phyloP scores from a whole-genome alignment of 2,113 vertebrate genomes.

The Sander vitreus region DNA sequence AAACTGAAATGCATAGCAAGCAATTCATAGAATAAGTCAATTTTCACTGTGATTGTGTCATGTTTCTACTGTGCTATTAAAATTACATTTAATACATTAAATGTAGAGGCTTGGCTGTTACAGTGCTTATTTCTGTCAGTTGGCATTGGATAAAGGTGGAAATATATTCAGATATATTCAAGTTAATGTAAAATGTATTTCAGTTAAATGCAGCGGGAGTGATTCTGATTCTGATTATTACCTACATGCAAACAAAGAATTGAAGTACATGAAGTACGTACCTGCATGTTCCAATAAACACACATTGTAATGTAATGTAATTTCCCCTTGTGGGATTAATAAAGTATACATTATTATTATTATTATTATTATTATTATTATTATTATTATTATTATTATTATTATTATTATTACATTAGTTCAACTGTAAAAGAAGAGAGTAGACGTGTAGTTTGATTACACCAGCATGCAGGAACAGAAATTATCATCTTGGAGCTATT shows the following conservation, averaged over 20 bases:
- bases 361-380: no score
- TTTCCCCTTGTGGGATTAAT: no score
- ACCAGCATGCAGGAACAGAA: conserved; percentile 23
- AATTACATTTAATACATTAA: no score
- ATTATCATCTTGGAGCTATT: conserved; percentile 46
- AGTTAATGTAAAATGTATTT: neutral
- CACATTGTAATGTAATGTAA: no score
- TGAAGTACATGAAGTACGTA: neutral
- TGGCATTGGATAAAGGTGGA: neutral
- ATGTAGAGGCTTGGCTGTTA: neutral
- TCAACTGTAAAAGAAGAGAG: neutral
- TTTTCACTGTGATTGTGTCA: neutral
- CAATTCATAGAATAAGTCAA: neutral
- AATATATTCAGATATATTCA: conserved; percentile 9
- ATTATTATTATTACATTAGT: neutral
- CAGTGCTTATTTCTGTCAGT: neutral
- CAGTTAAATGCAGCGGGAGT: neutral
- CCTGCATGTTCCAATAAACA: neutral
- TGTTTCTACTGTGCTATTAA: neutral
- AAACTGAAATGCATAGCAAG: neutral
- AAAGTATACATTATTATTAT: no score
- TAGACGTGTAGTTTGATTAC: conserved; percentile 23
- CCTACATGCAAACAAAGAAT: neutral
- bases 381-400: no score
- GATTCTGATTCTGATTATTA: neutral